phyloP scores from a whole-genome alignment of 2,888 invertebrate species.

The Agonopterix arenella region DNA sequence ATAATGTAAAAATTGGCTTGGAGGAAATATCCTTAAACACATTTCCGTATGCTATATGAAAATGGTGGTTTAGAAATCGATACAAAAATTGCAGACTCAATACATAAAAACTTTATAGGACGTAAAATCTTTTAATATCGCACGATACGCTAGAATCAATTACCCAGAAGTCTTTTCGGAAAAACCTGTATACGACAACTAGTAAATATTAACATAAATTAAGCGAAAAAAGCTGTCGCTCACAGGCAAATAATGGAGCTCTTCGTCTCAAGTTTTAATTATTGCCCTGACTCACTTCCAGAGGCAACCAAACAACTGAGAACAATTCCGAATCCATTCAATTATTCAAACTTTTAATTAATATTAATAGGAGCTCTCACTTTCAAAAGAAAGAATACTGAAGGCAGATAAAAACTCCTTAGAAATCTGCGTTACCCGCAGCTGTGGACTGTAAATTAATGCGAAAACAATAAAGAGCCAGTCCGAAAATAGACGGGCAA shows the following conservation, averaged over 20 bases:
- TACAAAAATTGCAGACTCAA: too few species aligned
- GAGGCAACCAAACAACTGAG: slow-evolving; percentile 57
- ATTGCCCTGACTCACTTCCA: slow-evolving; percentile 59
- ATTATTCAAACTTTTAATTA: slow-evolving; percentile 77
- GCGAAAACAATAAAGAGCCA: slow-evolving; percentile 69
- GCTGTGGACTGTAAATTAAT: slow-evolving; percentile 73
- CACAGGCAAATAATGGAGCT: slow-evolving; percentile 57
- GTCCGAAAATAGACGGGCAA: slow-evolving; percentile 59
- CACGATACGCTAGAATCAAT: too few species aligned
- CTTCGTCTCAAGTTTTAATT: slow-evolving; percentile 60
- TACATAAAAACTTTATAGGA: too few species aligned
- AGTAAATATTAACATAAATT: too few species aligned
- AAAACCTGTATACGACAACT: too few species aligned
- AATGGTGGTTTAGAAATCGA: too few species aligned
- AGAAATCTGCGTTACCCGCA: slow-evolving; percentile 69
- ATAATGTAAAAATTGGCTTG: too few species aligned
- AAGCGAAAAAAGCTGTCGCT: slow-evolving; percentile 40
- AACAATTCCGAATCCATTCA: slow-evolving; percentile 71
- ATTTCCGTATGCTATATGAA: too few species aligned
- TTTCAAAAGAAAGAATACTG: slow-evolving; percentile 71
- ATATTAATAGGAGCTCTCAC: slow-evolving; percentile 74
- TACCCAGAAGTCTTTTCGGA: too few species aligned
- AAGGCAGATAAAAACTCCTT: slow-evolving; percentile 70
- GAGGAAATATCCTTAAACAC: too few species aligned
- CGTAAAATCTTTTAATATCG: too few species aligned